Conservation (phyloP, 1,140 invertebrate genomes). For the Limonius californicus region DNA sequence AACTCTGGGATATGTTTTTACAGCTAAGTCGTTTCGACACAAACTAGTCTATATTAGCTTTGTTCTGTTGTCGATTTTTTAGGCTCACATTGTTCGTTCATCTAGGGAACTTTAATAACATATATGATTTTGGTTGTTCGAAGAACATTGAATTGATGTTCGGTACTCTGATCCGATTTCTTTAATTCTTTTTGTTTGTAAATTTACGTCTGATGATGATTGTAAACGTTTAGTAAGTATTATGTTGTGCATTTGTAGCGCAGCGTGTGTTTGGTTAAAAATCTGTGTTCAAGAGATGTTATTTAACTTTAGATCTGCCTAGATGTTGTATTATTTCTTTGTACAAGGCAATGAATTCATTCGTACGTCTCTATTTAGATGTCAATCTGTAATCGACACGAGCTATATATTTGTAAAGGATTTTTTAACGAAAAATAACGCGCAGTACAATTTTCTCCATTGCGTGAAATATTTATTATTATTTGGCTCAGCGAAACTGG, state of each 20-base stretch:
- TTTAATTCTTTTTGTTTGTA: not conserved
- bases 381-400: constrained; percentile 29
- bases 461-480: constrained; percentile 4
- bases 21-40: not conserved
- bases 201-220: not conserved
- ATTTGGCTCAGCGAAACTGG: not conserved
- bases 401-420: constrained; percentile 18
- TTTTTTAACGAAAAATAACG: constrained; percentile 3
- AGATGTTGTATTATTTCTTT: constrained; percentile 13
- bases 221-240: not conserved
- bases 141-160: no score
- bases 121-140: not conserved
- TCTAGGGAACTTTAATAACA: no score
- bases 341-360: constrained; percentile 25
- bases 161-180: not conserved
- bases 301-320: constrained; percentile 1
- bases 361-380: constrained; percentile 27
- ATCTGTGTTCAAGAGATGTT: not conserved
- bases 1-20: no score
- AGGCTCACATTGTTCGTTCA: no score
- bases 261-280: not conserved
- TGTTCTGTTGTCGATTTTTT: no score
- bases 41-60: not conserved
- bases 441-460: not conserved
- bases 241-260: not conserved